Percentiles rank a stretch among this genome's conserved stretches.
These are phyloP conservation scores for Felis chaus DNA, from an alignment of 2,113 vertebrate species.

Conservation along the genomic window DNA sequence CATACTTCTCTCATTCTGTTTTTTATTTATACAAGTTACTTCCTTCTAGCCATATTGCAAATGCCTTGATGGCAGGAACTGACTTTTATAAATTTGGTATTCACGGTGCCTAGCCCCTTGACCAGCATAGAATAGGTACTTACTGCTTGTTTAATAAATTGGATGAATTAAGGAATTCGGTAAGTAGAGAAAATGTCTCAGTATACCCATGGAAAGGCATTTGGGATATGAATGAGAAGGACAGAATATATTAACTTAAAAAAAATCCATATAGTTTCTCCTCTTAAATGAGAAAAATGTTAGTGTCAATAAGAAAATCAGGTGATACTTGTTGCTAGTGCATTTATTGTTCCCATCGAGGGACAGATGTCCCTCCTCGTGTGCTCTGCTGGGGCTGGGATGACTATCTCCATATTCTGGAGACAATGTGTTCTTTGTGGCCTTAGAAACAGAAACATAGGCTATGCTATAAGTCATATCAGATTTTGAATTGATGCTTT, in stretches of 20 bases:
- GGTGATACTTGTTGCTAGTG: neutral
- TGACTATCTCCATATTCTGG: neutral
- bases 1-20: neutral
- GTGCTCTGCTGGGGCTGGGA: neutral
- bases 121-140: neutral
- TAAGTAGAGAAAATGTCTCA: neutral
- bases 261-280: neutral
- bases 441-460: conserved; percentile 3
- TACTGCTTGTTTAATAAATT: neutral
- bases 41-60: neutral
- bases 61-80: neutral
- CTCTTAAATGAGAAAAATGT: neutral
- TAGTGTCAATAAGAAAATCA: neutral
- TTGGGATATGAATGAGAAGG: neutral
- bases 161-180: neutral
- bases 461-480: conserved; percentile 29
- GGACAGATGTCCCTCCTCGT: neutral
- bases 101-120: neutral
- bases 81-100: neutral
- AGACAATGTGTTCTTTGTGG: neutral
- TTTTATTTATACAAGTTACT: neutral
- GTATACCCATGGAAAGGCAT: neutral
- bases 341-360: neutral
- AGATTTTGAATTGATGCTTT: conserved; percentile 34
- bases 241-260: neutral